phyloP scores from a whole-genome alignment of 2,113 vertebrate species.

The Ellobius talpinus region DNA sequence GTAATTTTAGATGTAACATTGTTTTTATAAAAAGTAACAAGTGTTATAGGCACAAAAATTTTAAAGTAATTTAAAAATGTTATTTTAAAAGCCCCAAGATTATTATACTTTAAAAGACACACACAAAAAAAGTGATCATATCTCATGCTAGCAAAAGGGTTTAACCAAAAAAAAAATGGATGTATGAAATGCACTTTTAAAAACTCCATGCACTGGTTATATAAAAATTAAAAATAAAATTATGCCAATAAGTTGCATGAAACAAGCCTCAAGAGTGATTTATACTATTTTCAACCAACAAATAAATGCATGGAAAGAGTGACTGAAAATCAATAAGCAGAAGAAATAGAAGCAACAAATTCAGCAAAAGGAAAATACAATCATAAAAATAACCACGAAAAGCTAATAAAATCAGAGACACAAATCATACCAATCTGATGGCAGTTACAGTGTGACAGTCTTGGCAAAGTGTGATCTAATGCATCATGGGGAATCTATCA shows the following conservation, averaged over 20 bases:
- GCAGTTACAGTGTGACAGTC: background rate
- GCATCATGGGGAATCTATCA: background rate
- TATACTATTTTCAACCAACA: slow-evolving; percentile 5
- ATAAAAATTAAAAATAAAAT: slow-evolving; percentile 30
- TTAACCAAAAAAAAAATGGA: slow-evolving; percentile 8
- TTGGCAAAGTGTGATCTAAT: background rate
- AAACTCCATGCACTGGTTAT: background rate
- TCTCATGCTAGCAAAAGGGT: background rate
- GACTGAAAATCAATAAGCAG: background rate
- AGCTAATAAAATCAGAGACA: background rate
- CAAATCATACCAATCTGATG: background rate
- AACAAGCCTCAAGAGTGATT: background rate
- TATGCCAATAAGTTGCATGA: background rate
- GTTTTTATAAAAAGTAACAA: slow-evolving; percentile 36
- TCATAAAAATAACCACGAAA: background rate
- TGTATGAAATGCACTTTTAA: background rate
- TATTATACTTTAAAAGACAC: slow-evolving; percentile 8
- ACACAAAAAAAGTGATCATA: slow-evolving; percentile 21
- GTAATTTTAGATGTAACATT: background rate
- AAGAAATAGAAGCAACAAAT: slow-evolving; percentile 1
- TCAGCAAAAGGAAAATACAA: slow-evolving; percentile 35
- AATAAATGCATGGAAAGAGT: background rate
- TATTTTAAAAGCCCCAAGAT: slow-evolving; percentile 21
- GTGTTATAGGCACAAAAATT: background rate
- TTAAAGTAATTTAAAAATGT: background rate